Conservation (phyloP, 2,888 invertebrate genomes). For the Sarcophaga variegata region DNA sequence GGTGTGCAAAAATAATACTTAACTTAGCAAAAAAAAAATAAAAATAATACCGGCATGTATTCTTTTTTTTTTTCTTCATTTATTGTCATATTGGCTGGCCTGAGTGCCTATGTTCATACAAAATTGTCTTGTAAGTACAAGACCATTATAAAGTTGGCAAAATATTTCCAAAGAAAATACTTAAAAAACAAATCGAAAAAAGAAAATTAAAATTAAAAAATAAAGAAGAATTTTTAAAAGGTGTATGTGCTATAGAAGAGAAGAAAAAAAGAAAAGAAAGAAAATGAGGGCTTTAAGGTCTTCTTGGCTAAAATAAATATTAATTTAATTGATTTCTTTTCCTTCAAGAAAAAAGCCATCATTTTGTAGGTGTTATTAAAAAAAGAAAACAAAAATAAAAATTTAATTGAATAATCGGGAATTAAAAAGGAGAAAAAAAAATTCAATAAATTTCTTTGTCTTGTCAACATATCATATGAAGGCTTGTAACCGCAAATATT, state of each 20-base stretch:
- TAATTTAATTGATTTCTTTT: slow-evolving; percentile 63
- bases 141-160: slow-evolving; percentile 66
- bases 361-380: slow-evolving; percentile 45
- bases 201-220: not conserved
- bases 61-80: slow-evolving; percentile 9
- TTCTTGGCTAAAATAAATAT: slow-evolving; percentile 48
- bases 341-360: not conserved
- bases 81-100: slow-evolving; percentile 37
- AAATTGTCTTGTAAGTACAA: slow-evolving; percentile 55
- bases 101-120: slow-evolving; percentile 39
- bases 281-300: slow-evolving; percentile 59
- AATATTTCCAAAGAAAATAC: slow-evolving; percentile 63
- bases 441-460: no score
- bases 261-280: not conserved
- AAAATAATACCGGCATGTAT: slow-evolving; percentile 64
- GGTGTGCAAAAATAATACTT: slow-evolving; percentile 53
- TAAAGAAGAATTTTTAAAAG: slow-evolving; percentile 28
- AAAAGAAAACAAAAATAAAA: not conserved
- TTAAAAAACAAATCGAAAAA: not conserved
- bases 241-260: slow-evolving; percentile 30
- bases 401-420: not conserved
- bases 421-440: no score
- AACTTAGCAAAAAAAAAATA: slow-evolving; percentile 56
- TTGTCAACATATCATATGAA: not conserved
- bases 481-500: no score